These are phyloP conservation scores for Cricetomys ansorgei DNA, from an alignment of 2,113 vertebrate genomes.

Conservation along the genomic window DNA sequence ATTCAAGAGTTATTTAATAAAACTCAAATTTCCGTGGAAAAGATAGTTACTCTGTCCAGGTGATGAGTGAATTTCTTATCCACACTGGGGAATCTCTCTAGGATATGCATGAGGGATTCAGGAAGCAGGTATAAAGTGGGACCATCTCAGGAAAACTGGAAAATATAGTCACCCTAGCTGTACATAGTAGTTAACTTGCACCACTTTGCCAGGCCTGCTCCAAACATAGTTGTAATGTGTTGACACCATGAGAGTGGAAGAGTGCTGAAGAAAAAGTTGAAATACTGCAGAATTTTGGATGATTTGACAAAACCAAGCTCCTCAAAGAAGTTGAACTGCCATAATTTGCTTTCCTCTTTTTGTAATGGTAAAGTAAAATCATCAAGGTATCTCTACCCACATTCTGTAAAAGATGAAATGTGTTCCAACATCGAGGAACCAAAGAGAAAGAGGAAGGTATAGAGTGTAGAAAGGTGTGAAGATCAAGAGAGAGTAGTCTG, in stretches of 20 bases:
- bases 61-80: not conserved
- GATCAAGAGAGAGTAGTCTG: not conserved
- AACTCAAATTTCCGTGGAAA: constrained; percentile 9
- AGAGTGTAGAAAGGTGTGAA: not conserved
- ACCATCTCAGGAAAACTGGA: not conserved
- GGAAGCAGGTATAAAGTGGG: not conserved
- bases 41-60: not conserved
- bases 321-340: not conserved
- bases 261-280: not conserved
- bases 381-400: not conserved
- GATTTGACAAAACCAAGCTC: not conserved
- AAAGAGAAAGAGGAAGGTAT: not conserved
- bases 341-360: not conserved
- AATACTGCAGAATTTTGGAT: not conserved
- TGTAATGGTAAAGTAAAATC: not conserved
- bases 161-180: not conserved
- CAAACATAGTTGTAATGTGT: not conserved
- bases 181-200: not conserved
- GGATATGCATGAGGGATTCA: not conserved
- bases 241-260: not conserved
- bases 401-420: not conserved
- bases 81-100: not conserved
- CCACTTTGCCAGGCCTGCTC: not conserved
- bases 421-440: not conserved
- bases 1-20: constrained; percentile 14